Evolutionary conservation across 2,888 invertebrate species (phyloP).

Genomic region (Luperina testacea): DNA sequence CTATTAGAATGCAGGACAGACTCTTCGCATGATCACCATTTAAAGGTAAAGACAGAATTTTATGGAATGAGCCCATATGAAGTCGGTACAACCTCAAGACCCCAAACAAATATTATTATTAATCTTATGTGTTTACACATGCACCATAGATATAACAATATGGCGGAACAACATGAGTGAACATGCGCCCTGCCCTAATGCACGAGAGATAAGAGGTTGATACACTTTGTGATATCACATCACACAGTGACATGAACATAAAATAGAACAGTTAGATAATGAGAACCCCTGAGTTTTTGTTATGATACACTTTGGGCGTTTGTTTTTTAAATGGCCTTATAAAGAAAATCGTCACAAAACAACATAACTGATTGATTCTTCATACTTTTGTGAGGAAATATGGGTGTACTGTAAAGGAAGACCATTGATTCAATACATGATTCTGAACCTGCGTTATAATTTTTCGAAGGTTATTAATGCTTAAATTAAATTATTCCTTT

Average conservation of each 20-base stretch:
- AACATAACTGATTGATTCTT: no score
- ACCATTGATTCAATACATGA: no score
- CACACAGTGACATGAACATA: neutral
- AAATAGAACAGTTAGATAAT: conserved; percentile 12
- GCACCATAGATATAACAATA: conserved; percentile 29
- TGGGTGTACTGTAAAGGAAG: neutral
- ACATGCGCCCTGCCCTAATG: conserved; percentile 36
- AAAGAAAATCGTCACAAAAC: neutral
- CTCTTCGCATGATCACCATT: no score
- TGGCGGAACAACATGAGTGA: conserved; percentile 16
- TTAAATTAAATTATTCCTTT: no score
- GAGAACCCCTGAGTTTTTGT: conserved; percentile 10
- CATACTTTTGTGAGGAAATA: neutral
- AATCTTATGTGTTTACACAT: conserved; percentile 8
- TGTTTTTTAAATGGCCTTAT: neutral
- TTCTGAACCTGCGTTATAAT: no score
- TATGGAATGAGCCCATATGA: no score
- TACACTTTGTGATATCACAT: conserved; percentile 39
- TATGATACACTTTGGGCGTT: neutral
- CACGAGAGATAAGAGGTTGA: conserved; percentile 53
- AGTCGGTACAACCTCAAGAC: no score
- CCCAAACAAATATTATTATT: neutral
- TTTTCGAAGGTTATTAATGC: no score
- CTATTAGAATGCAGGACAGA: no score
- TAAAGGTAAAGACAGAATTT: no score